Percentiles rank a stretch among this genome's conserved stretches.
Evolutionary conservation across 1,140 invertebrate genomes (phyloP).

Genomic region (Oppia nitens): DNA sequence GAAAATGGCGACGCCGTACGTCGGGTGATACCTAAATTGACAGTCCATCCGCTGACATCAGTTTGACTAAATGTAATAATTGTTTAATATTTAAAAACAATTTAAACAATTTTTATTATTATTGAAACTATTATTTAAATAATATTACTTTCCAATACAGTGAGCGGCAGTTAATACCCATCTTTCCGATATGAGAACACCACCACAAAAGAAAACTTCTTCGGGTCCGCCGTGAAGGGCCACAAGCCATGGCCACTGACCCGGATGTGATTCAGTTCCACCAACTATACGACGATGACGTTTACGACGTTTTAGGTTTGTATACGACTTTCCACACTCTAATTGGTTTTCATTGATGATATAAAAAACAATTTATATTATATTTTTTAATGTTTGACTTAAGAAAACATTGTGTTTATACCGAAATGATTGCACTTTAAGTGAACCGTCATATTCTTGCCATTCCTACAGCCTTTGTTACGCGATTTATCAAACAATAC

Average conservation of each 20-base stretch:
- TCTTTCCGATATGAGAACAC: conserved; percentile 34
- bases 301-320: neutral
- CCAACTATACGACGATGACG: conserved; percentile 21
- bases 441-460: conserved; percentile 12
- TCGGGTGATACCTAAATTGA: conserved; percentile 23
- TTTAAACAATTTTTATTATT: neutral
- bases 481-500: conserved; percentile 6
- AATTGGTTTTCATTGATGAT: neutral
- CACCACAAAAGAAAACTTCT: conserved; percentile 34
- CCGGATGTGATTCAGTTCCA: conserved; percentile 22
- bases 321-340: conserved; percentile 15
- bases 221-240: conserved; percentile 24
- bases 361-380: neutral
- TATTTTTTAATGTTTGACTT: neutral
- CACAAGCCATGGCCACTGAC: conserved; percentile 24
- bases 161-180: conserved; percentile 37
- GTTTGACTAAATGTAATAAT: conserved; percentile 18
- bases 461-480: conserved; percentile 1
- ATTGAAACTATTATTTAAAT: neutral
- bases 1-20: conserved; percentile 20
- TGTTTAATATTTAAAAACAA: neutral
- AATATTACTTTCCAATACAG: conserved; percentile 54
- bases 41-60: conserved; percentile 19
- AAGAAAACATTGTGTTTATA: neutral
- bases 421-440: conserved; percentile 18